Evolutionary conservation across 2,888 invertebrate genomes (phyloP).

Genomic region (Perizoma affinitatum): DNA sequence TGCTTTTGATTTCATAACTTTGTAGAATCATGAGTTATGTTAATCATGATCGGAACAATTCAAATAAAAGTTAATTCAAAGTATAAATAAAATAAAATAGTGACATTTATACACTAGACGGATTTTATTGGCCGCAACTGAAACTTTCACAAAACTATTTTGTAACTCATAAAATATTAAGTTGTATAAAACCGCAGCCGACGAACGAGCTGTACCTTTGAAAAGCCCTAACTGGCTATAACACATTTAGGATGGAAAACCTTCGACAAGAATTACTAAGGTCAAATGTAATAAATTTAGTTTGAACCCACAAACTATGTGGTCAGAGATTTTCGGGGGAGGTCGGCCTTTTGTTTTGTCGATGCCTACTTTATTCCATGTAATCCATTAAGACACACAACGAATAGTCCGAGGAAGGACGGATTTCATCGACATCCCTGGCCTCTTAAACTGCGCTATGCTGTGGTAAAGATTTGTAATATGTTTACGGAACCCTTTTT

Average conservation of each 20-base stretch:
- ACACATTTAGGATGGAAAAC: constrained; percentile 75
- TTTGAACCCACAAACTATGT: constrained; percentile 79
- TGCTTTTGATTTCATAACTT: background rate
- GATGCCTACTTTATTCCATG: constrained; percentile 78
- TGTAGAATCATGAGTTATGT: background rate
- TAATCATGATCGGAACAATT: too few relatives aligned
- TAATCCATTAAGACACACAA: constrained; percentile 81
- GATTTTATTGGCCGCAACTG: constrained; percentile 57
- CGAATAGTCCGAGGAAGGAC: constrained; percentile 71
- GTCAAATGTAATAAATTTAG: constrained; percentile 83
- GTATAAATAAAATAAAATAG: constrained; percentile 34
- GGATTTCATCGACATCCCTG: constrained; percentile 73
- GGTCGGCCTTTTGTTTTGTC: constrained; percentile 77
- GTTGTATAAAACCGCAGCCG: constrained; percentile 74
- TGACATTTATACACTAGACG: constrained; percentile 43
- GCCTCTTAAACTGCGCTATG: constrained; percentile 68
- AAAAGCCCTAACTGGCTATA: constrained; percentile 73
- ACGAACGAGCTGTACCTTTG: constrained; percentile 67
- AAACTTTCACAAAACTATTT: constrained; percentile 70
- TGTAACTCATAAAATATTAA: constrained; percentile 79
- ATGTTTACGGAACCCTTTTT: constrained; percentile 75
- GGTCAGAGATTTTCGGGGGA: constrained; percentile 76
- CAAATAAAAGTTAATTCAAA: constrained; percentile 11
- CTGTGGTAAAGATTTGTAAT: constrained; percentile 77
- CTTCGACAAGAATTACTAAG: constrained; percentile 80